A percentile compares a stretch with the other conserved stretches of the same genome.
phyloP scores from a whole-genome alignment of 2,888 invertebrate species.

The Cheilosia grossa region DNA sequence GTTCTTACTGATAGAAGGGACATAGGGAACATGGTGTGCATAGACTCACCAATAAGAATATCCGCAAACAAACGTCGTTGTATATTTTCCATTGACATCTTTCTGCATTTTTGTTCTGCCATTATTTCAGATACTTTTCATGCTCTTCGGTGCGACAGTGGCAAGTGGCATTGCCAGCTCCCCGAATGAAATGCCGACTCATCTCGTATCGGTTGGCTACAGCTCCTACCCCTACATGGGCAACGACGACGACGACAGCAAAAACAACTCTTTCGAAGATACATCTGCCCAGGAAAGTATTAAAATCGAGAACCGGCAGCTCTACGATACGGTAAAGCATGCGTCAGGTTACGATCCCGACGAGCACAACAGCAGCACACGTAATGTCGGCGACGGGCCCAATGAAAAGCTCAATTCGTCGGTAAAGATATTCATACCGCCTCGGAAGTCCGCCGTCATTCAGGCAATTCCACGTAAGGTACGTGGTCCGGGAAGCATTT shows the following conservation, averaged over 20 bases:
- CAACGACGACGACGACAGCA: background rate
- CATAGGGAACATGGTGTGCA: no score
- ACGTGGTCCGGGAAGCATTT: slow-evolving; percentile 29
- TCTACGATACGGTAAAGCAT: slow-evolving; percentile 56
- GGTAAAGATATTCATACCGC: slow-evolving; percentile 9
- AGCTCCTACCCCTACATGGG: background rate
- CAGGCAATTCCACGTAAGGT: slow-evolving; percentile 59
- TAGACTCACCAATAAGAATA: no score
- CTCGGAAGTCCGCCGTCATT: slow-evolving; percentile 53
- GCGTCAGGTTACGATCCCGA: slow-evolving; percentile 52
- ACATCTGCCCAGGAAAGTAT: slow-evolving; percentile 28
- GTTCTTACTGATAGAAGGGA: no score
- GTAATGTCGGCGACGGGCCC: background rate
- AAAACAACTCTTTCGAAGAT: slow-evolving; percentile 1
- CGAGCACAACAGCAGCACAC: background rate
- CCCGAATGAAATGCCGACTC: slow-evolving; percentile 31
- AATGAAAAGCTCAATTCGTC: slow-evolving; percentile 18
- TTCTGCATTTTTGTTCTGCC: background rate
- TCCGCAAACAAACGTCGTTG: no score
- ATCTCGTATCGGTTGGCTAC: slow-evolving; percentile 24
- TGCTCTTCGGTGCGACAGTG: background rate
- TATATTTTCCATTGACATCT: background rate
- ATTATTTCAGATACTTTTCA: slow-evolving; percentile 18
- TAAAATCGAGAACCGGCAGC: slow-evolving; percentile 53
- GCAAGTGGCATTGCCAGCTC: background rate